Base-by-base conservation (phyloP, 2,888 invertebrate genomes). In the Microchrysa polita region DNA sequence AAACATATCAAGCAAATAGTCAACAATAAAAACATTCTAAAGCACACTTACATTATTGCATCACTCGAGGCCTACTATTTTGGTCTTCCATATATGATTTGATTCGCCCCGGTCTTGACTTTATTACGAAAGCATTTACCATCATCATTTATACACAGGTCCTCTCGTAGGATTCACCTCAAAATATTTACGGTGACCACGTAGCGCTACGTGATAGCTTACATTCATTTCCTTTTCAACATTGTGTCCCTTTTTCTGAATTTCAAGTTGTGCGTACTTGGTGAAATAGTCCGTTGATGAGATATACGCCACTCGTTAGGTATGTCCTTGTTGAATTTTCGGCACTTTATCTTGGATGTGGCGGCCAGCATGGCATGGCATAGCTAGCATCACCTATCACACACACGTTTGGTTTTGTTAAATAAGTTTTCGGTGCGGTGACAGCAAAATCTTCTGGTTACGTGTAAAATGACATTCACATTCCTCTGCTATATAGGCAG, bases 221-320 rank as follows among this genome's bases (percentile, higher is more conserved):
- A 16, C 42, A 63, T 63, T 63, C 61, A 63, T 40, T 63, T 63
- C 61, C 61, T 63, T 40, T 63, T 63, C 61, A 63, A 40, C 61
- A 63, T n/a, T 42, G 12, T 48, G 12, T 12, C 42, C 42, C 48
- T 4, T 12, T n/a, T 48, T 48, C 12, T 4, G 5, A 7, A 34
- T 34, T 48, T 48, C 48, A 48, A n/a, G 48, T 48, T 34, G 27
- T 34, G 27, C 48, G 16, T n/a, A 48, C 48, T 48, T 48, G 4
- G 16, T 48, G 48, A 48, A 7, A 48, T 48, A 12, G 16, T 48
- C n/a, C 16, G 14, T 48, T 48, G 48, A 48, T 4, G 12, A 48
- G 4, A 4, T n/a, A n/a, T n/a, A n/a, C n/a, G 12, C 48, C 48
- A n/a, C 48, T 48, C 16, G 48, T n/a, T n/a, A n/a, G n/a, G n/a